phyloP scores from a whole-genome alignment of 2,888 invertebrate genomes.

The Ditula angustiorana region DNA sequence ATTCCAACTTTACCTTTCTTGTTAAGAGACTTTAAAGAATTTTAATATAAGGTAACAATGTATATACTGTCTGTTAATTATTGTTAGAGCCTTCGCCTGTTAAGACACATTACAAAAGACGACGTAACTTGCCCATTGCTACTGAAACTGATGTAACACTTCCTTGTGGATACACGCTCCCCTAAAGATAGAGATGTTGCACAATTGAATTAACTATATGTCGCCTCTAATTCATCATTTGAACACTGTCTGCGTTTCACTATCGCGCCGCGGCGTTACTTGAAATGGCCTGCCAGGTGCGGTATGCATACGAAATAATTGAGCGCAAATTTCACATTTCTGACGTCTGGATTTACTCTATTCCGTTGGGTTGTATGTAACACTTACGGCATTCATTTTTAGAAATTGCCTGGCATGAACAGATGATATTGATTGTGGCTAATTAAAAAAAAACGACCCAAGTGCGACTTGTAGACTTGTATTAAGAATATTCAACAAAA shows the following conservation, averaged over 20 bases:
- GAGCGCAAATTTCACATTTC: constrained; percentile 65
- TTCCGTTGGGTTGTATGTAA: not conserved
- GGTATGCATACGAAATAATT: constrained; percentile 64
- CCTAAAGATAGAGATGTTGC: constrained; percentile 57
- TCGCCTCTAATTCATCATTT: constrained; percentile 55
- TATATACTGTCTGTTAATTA: not conserved
- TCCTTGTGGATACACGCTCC: constrained; percentile 18
- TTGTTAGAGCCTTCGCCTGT: not conserved
- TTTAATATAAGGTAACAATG: not conserved
- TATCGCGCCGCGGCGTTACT: constrained; percentile 54
- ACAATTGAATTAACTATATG: constrained; percentile 49
- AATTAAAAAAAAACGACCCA: not conserved
- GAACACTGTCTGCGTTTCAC: constrained; percentile 65
- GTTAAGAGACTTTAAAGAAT: too few relatives aligned
- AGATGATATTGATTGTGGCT: too few relatives aligned
- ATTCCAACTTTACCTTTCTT: not conserved
- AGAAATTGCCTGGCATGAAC: not conserved
- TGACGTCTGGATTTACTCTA: constrained; percentile 10
- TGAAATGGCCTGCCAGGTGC: constrained; percentile 52
- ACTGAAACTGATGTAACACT: constrained; percentile 30
- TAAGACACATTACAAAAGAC: not conserved
- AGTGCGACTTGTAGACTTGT: too few relatives aligned
- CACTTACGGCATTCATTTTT: not conserved
- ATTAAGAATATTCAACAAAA: too few relatives aligned
- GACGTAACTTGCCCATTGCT: not conserved